Base-by-base conservation (phyloP, 2,797 vertebrate species). In the Poecile montanus region DNA sequence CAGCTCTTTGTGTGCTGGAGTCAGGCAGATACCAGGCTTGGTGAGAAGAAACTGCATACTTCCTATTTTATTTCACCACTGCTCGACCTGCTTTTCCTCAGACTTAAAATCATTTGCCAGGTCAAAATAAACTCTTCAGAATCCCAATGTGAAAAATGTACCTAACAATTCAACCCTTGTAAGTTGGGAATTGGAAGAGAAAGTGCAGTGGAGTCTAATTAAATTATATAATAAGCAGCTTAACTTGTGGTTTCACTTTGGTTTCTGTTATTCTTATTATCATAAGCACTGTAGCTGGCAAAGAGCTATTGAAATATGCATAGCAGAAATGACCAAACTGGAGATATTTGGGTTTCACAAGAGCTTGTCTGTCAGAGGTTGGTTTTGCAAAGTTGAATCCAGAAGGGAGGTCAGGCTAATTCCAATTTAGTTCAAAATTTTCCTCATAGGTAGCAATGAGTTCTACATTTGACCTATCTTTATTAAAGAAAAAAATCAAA, bases 1-100 rank as follows among this genome's bases (percentile, higher is more conserved):
- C 98, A 96, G 96, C 92, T 98, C 97, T 99, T 99, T 99, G 99
- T 99, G 98, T 98, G 97, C 98, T 93, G 95, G 97, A 98, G 97
- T 97, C 96, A 93, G 22, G 86, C 96, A 97, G 97, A 96, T 97
- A 96, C 97, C 96, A 95, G 97, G 97, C 97, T 95, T 93, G 84
- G 96, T 92, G 96, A 97, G 97, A 98, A 98, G 97, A 98, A 98
- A 98, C 92, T 95, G 96, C 97, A 98, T 96, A 98, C 98, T 99
- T 99, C 98, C 98, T 98, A 97, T 98, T 98, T 98, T 97, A 97
- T 98, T 98, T 98, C 96, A 96, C 97, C 96, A 97, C 95, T 50
- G 91, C 74, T 93, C 27, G 81, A 98, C 98, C 98, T 99, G 99
- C 95, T 98, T 99, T 98, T 97, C 97, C 98, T 99, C 99, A 99